Conservation (phyloP, 2,888 invertebrate genomes). For the Linnaemya tessellans region DNA sequence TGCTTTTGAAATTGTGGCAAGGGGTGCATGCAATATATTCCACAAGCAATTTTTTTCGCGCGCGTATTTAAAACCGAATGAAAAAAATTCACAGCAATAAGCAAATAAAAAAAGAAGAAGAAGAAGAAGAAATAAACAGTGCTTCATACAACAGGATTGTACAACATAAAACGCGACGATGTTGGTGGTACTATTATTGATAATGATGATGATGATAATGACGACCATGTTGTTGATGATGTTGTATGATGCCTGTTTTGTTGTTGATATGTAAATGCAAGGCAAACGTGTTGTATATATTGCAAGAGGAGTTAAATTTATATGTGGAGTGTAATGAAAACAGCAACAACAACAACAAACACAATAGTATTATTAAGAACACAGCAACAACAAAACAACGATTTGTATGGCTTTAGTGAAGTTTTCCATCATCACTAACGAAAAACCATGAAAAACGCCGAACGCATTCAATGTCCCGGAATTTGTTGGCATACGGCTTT, state of each 20-base stretch:
- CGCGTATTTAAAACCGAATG: constrained; percentile 51
- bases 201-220: constrained; percentile 33
- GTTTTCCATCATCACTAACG: constrained; percentile 73
- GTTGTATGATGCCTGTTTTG: constrained; percentile 52
- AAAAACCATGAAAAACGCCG: constrained; percentile 78
- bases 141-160: background rate
- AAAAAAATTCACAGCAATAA: constrained; percentile 25
- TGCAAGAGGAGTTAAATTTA: constrained; percentile 63
- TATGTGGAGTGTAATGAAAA: constrained; percentile 54
- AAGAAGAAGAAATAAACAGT: constrained; percentile 21
- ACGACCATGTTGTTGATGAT: constrained; percentile 48
- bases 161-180: constrained; percentile 54
- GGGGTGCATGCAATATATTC: constrained; percentile 6
- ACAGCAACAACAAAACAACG: constrained; percentile 53
- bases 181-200: constrained; percentile 46
- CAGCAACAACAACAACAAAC: constrained; percentile 46
- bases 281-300: constrained; percentile 50
- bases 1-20: background rate
- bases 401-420: constrained; percentile 66
- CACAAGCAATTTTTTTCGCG: constrained; percentile 47
- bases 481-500: constrained; percentile 82
- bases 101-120: too few species aligned
- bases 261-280: constrained; percentile 60
- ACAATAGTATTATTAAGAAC: constrained; percentile 44
- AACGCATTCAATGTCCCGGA: constrained; percentile 82